Evolutionary conservation across 2,113 vertebrate species (phyloP).

Genomic region (Tinamus guttatus): DNA sequence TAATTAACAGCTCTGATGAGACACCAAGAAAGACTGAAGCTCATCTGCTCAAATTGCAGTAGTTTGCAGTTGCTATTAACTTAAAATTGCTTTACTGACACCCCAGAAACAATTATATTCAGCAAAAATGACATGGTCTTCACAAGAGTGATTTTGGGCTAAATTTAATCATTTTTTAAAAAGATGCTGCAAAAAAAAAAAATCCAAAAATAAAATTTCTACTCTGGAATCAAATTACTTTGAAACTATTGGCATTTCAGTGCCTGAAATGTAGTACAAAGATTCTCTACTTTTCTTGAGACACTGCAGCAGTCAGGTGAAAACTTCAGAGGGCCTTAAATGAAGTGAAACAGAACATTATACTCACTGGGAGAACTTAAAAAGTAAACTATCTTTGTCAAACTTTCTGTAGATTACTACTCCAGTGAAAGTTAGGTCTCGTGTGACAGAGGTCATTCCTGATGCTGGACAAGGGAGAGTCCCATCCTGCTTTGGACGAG

Average conservation of each 20-base stretch:
- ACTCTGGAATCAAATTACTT: not conserved
- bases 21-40: not conserved
- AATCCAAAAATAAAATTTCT: not conserved
- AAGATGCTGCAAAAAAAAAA: not conserved
- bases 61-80: not conserved
- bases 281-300: not conserved
- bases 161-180: not conserved
- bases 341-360: not conserved
- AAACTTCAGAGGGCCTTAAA: not conserved
- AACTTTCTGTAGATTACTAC: not conserved
- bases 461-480: not conserved
- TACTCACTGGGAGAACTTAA: not conserved
- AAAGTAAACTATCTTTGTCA: not conserved
- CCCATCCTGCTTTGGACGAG: not conserved
- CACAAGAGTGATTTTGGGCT: not conserved
- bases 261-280: not conserved
- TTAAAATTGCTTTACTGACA: not conserved
- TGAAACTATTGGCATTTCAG: not conserved
- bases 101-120: not conserved
- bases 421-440: not conserved
- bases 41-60: conserved; percentile 11
- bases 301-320: not conserved
- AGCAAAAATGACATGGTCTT: not conserved
- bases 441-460: not conserved
- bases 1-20: not conserved